Base-by-base conservation (phyloP, 2,113 vertebrate genomes). In the Acanthochromis polyacanthus region DNA sequence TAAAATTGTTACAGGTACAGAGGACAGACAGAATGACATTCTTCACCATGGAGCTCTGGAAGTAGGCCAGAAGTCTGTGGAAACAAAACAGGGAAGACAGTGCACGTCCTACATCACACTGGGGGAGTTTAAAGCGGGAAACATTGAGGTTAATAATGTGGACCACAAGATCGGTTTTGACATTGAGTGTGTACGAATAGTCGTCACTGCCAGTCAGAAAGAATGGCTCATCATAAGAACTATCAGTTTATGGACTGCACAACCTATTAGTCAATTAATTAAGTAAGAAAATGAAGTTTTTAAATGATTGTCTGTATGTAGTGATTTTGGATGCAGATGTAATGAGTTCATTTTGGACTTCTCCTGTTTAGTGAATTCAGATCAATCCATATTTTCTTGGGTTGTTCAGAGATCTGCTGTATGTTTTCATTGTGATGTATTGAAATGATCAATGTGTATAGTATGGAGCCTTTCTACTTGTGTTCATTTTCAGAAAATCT, bases 171-270 rank as follows among this genome's bases (percentile, higher is more conserved):
- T 99, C 80, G 89, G 95, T 32, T 99, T 99, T 94, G 95, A 98
- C 82, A 95, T 99, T 80, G 95, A 97, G 76, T 99, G 98, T 76
- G 95, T 99, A 71, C 95, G 97, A 72, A 98, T 99, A 71, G 95
- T 97, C 57, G 96, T 98, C 64, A 99, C 97, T 10, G 96, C 95
- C 88, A 95, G 94, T 83, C 98, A 99, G 93, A 97, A 97, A 83
- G 98, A 99, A 84, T 99, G 98, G 98, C 89, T 99, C 48, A 99
- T 99, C 71, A 98, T 99, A 82, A 95, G 96, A 56, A 99, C 97
- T 80, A 97, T 99, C 89, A 97, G 98, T 8, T 78, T 99, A 85
- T 99, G 98, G 98, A 99, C 96, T 92, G 96, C 94, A 90, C 97
- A 97, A 56, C 90, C 89, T 80, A 59, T 88, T 46, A 94, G 83